A percentile compares a stretch with the other conserved stretches of the same genome.
Conservation (phyloP, 1,140 invertebrate genomes). For the Ceratina japonica region DNA sequence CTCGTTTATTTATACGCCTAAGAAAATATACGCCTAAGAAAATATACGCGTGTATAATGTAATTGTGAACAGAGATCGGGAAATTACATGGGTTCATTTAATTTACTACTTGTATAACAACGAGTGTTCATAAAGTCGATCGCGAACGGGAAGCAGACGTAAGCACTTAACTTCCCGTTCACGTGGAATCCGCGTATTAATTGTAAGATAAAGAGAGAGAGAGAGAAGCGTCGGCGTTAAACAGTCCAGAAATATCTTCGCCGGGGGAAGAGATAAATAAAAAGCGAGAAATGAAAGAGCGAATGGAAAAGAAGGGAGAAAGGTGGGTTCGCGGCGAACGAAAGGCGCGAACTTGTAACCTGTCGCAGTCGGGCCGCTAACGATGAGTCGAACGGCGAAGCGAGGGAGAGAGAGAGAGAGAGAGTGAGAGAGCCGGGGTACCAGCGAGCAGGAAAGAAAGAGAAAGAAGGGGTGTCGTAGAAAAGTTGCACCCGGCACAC, state of each 20-base stretch:
- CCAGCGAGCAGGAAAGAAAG: not conserved
- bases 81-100: no score
- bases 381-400: not conserved
- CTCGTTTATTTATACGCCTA: no score
- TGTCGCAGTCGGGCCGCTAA: conserved; percentile 1
- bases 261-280: not conserved
- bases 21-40: no score
- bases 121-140: not conserved
- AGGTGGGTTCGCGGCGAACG: not conserved
- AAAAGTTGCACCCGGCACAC: conserved; percentile 80
- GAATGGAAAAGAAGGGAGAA: not conserved
- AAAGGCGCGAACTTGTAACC: conserved; percentile 5
- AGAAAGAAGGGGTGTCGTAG: conserved; percentile 59
- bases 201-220: not conserved
- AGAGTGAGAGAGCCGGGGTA: not conserved
- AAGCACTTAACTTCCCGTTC: not conserved
- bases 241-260: conserved; percentile 37
- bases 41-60: no score
- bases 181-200: not conserved
- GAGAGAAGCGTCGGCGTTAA: not conserved
- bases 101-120: no score
- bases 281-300: not conserved
- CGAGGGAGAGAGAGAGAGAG: not conserved
- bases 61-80: no score
- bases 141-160: not conserved